Base-by-base conservation (phyloP, 2,113 vertebrate species). In the Otis tarda region DNA sequence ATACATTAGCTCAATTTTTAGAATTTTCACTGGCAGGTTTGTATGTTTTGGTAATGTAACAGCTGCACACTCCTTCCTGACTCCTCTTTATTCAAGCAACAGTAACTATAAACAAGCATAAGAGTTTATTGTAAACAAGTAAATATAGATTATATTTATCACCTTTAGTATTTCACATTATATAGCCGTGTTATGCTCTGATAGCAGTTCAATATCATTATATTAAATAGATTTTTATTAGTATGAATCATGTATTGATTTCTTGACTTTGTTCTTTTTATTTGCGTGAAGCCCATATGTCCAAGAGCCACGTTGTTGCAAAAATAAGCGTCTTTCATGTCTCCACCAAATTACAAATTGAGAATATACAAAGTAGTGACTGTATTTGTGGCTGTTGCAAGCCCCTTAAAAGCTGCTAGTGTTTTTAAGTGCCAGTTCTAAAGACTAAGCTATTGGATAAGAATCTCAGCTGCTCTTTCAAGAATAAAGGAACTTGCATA, bases 231-330 rank as follows among this genome's bases (percentile, higher is more conserved):
- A 70, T 76, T 89, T 90, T 65, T 92, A 30, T 64, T 89, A 63
- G 24, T 15, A 86, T 90, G 59, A 94, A 53, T 94, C 52, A 49
- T 8, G 22, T 83, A 56, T 95, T 95, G 83, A 95, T 95, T 94
- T 97, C 39, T 85, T 85, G 56, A 69, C 67, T 57, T 39, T 11
- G 8, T 61, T 79, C 37, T 95, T 96, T 93, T 73, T 33, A 83
- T 88, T 88, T 74, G 28, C 14, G 2, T 3, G 67, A 61, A 93
- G 4, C 24, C 37, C 24, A 33, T 59, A 24, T 7, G 59, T 90
- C 55, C 21, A 45, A 56, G 15, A 88, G 12, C 24, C 14, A 14
- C 11, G 14, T 10, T 55, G 56, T 33, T 64, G n/a, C 31, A 59
- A 77, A 76, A 79, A 86, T 30, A n/a, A 83, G 8, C 24, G 63